These are phyloP conservation scores for Chloebia gouldiae DNA, from an alignment of 2,113 vertebrate genomes.

Conservation along the genomic window DNA sequence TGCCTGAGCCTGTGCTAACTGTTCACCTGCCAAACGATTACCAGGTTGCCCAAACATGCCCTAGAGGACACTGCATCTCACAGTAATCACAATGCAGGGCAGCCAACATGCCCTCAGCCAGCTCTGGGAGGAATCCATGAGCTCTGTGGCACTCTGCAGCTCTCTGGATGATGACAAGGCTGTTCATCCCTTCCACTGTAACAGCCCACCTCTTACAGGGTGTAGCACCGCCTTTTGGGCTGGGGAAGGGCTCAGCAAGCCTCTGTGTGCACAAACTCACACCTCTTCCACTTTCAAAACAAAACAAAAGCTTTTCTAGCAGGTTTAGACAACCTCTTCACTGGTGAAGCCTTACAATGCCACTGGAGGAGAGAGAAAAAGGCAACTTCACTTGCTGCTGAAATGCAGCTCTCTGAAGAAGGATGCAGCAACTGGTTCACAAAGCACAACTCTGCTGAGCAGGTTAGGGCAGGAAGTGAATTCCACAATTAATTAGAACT, in stretches of 20 bases:
- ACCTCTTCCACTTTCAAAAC: background rate
- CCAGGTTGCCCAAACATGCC: constrained; percentile 18
- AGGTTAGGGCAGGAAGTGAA: constrained; percentile 62
- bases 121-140: background rate
- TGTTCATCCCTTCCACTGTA: background rate
- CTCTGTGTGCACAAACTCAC: background rate
- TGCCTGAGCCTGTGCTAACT: constrained; percentile 34
- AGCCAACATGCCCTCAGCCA: constrained; percentile 7
- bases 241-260: background rate
- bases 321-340: background rate
- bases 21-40: background rate
- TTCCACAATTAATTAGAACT: constrained; percentile 56
- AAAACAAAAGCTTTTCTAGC: background rate
- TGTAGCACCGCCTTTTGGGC: rapidly evolving
- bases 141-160: background rate
- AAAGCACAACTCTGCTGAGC: background rate
- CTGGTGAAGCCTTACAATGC: background rate
- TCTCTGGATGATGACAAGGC: background rate
- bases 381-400: background rate
- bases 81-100: background rate
- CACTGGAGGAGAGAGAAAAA: background rate
- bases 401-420: background rate
- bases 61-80: constrained; percentile 9
- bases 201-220: background rate
- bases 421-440: background rate